These are phyloP conservation scores for Mimachlamys varia DNA, from an alignment of 2,888 invertebrate species.

Conservation along the genomic window DNA sequence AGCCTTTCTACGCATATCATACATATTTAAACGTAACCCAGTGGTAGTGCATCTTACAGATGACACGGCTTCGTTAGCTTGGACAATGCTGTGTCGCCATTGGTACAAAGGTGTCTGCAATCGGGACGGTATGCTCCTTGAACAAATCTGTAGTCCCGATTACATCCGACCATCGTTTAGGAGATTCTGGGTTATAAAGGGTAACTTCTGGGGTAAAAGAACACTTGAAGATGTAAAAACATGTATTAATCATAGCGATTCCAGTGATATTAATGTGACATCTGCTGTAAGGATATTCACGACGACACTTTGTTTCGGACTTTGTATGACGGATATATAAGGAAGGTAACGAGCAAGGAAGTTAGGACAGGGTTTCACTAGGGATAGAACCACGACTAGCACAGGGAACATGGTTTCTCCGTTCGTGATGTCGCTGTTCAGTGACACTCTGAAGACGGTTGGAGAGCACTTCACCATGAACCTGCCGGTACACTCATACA, in stretches of 20 bases:
- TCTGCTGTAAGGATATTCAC: no score
- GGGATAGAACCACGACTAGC: neutral
- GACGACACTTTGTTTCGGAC: no score
- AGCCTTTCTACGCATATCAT: neutral
- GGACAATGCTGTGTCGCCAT: slow-evolving; percentile 3
- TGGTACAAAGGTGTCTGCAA: neutral
- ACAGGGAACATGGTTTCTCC: neutral
- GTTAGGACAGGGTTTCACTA: neutral
- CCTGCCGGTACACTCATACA: neutral
- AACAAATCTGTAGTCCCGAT: neutral
- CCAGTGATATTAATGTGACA: no score
- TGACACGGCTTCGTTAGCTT: neutral
- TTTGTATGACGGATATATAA: no score
- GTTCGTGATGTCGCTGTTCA: neutral
- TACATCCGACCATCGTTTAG: neutral
- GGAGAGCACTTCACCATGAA: neutral
- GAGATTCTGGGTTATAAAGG: neutral
- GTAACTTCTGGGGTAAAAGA: no score
- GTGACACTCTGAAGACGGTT: neutral
- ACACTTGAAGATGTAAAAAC: neutral
- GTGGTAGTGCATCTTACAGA: neutral
- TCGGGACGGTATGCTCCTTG: neutral
- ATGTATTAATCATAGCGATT: no score
- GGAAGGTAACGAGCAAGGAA: no score
- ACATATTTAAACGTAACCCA: neutral